Conservation (phyloP, 37 sponge, comb jelly and placozoan species). For the Oopsacas minuta region DNA sequence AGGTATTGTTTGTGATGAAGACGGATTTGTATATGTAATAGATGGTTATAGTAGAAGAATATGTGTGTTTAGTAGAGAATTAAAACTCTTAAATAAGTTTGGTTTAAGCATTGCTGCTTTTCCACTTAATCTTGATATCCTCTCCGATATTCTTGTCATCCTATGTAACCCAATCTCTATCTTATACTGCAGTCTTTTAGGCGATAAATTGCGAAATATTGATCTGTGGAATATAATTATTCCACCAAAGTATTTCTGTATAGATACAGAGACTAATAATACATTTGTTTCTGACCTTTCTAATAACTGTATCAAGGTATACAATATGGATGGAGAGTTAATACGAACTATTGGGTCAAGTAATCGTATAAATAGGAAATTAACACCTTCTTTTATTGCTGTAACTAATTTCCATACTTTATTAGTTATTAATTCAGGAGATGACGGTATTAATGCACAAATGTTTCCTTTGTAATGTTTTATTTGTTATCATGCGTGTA, state of each 20-base stretch:
- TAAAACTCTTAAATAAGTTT: neutral
- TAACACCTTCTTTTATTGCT: neutral
- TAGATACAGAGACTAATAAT: neutral
- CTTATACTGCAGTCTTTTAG: neutral
- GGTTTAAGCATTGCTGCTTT: neutral
- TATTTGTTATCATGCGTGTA: too few species aligned
- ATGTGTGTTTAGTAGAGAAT: neutral
- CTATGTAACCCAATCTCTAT: neutral
- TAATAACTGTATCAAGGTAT: neutral
- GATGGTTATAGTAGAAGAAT: neutral
- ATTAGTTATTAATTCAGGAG: neutral
- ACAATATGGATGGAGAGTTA: neutral
- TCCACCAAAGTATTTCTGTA: neutral
- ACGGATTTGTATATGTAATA: neutral
- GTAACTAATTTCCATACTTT: neutral
- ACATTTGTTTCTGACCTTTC: neutral
- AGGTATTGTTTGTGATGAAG: neutral
- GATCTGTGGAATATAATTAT: neutral
- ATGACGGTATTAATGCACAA: too few species aligned
- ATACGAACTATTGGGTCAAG: neutral
- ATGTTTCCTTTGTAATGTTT: too few species aligned
- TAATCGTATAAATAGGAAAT: neutral
- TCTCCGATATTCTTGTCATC: neutral
- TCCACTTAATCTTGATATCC: neutral
- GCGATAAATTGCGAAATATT: neutral